A percentile compares a stretch with the other conserved stretches of the same genome.
Evolutionary conservation across 2,113 vertebrate species (phyloP).

Genomic region (Cebidichthys violaceus): DNA sequence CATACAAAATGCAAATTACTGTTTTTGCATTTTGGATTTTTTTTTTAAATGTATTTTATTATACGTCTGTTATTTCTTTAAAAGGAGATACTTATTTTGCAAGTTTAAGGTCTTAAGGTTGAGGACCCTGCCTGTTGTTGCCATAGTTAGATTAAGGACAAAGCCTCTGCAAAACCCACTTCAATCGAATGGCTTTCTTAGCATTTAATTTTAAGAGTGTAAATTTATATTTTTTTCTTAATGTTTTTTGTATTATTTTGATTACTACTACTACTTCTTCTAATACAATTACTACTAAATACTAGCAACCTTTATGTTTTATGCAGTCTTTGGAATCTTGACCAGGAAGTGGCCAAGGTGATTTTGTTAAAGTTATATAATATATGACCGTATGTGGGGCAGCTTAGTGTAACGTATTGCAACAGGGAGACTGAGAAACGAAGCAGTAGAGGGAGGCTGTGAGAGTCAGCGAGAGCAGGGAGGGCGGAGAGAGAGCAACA

Average conservation of each 20-base stretch:
- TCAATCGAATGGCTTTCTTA: not conserved
- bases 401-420: not conserved
- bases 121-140: not conserved
- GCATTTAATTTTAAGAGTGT: not conserved
- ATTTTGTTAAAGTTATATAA: not conserved
- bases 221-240: not conserved
- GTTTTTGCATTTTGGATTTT: not conserved
- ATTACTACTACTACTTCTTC: not conserved
- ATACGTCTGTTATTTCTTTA: not conserved
- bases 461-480: not conserved
- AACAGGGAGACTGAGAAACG: not conserved
- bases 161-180: not conserved
- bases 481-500: conserved; percentile 23
- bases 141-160: not conserved
- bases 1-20: not conserved
- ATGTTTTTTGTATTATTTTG: not conserved
- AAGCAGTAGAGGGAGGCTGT: not conserved
- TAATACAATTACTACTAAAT: not conserved
- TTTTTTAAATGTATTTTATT: not conserved
- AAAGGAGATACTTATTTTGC: not conserved
- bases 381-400: conserved; percentile 33
- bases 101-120: not conserved
- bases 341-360: not conserved
- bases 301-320: not conserved
- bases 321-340: not conserved